phyloP scores from a whole-genome alignment of 2,797 vertebrate species.

The Delichon dasypus region DNA sequence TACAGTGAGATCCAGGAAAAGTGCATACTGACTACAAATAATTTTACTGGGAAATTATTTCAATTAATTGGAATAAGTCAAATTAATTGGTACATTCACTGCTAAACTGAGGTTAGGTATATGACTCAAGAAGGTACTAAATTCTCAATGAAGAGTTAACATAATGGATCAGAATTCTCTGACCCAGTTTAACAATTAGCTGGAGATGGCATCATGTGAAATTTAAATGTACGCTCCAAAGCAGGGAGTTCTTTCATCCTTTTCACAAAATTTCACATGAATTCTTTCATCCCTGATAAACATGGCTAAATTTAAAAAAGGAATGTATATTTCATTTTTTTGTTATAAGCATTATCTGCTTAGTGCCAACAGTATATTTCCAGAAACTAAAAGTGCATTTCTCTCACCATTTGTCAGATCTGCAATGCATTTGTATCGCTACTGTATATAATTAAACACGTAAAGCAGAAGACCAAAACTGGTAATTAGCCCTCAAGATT shows the following conservation, averaged over 20 bases:
- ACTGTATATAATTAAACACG: neutral
- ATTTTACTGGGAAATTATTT: neutral
- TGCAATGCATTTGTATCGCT: neutral
- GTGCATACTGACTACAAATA: neutral
- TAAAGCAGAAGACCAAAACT: conserved; percentile 1
- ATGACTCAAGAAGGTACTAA: neutral
- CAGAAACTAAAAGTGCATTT: neutral
- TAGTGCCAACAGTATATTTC: neutral
- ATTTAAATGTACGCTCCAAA: conserved; percentile 38
- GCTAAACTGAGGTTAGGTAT: neutral
- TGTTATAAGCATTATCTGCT: conserved; percentile 32
- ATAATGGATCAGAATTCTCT: conserved; percentile 45
- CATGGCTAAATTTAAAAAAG: conserved; percentile 30
- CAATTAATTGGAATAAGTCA: neutral
- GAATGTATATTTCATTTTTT: conserved; percentile 36
- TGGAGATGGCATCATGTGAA: conserved; percentile 2
- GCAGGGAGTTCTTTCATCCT: conserved; percentile 34
- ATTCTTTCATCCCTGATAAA: conserved; percentile 53
- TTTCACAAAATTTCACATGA: conserved; percentile 31
- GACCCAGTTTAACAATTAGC: conserved; percentile 65
- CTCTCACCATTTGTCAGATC: neutral
- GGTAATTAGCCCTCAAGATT: conserved; percentile 27
- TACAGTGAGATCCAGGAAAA: neutral
- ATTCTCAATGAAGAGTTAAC: conserved; percentile 37
- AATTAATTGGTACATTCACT: neutral